Conservation (phyloP, 92 coral and sea anemone genomes). For the Phenganax stokvisi region DNA sequence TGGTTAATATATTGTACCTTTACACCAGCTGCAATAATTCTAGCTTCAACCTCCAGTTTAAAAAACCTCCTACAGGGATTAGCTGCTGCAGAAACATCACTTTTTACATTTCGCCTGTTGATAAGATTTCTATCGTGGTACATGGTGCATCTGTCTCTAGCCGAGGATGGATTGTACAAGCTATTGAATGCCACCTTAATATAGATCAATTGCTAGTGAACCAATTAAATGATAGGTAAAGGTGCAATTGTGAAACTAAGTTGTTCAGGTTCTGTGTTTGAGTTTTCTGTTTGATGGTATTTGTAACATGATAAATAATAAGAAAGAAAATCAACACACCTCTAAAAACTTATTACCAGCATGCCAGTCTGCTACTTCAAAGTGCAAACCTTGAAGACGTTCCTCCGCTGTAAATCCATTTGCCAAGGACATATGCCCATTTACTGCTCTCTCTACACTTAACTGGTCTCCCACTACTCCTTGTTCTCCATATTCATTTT, state of each 20-base stretch:
- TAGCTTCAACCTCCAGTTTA: no score
- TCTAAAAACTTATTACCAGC: conserved; percentile 43
- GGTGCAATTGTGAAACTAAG: no score
- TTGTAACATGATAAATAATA: no score
- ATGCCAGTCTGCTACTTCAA: conserved; percentile 6
- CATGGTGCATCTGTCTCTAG: conserved; percentile 50
- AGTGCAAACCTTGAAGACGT: conserved; percentile 39
- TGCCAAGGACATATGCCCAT: conserved; percentile 34
- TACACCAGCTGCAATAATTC: not conserved
- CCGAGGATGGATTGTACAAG: conserved; percentile 44
- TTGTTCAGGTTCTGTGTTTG: no score
- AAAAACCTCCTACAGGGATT: no score
- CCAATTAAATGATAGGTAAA: not conserved
- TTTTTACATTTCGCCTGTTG: not conserved
- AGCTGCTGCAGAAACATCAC: no score
- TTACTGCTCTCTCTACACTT: conserved; percentile 12
- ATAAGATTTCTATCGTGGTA: not conserved
- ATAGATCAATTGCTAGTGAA: not conserved
- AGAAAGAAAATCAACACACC: conserved; percentile 1
- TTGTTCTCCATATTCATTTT: conserved; percentile 14
- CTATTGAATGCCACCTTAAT: conserved; percentile 41
- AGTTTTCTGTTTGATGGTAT: no score
- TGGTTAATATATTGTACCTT: not conserved
- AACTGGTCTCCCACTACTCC: conserved; percentile 25
- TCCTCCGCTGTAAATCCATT: conserved; percentile 49